phyloP scores from a whole-genome alignment of 2,797 vertebrate species.

The Corythornis leucogaster region DNA sequence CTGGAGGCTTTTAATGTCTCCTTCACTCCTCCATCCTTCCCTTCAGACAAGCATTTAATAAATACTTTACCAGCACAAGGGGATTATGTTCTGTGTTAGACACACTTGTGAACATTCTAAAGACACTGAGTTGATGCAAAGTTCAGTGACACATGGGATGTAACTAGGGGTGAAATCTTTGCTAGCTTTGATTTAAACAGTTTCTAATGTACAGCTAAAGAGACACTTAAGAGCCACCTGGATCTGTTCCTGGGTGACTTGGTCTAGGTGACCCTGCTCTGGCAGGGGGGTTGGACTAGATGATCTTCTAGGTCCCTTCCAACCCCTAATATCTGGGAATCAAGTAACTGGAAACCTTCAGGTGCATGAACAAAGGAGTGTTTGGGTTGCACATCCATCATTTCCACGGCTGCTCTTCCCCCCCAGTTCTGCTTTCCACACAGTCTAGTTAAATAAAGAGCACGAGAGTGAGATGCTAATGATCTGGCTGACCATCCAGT shows the following conservation, averaged over 20 bases:
- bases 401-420: neutral
- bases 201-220: neutral
- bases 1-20: neutral
- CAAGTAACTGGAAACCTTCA: neutral
- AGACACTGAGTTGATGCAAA: neutral
- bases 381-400: neutral
- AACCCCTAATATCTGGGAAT: too few relatives aligned
- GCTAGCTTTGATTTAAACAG: neutral
- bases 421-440: neutral
- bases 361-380: neutral
- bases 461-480: neutral
- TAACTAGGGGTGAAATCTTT: neutral
- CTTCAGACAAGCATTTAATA: neutral
- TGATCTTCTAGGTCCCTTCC: too few relatives aligned
- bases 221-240: too few relatives aligned
- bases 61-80: neutral
- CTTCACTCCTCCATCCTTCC: neutral
- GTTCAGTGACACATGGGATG: neutral
- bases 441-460: neutral
- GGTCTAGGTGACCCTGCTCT: too few relatives aligned
- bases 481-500: neutral
- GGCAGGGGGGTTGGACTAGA: too few relatives aligned
- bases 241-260: too few relatives aligned
- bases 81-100: neutral
- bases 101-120: neutral